These are phyloP conservation scores for Delphinapterus leucas DNA, from an alignment of 2,113 vertebrate species.

Conservation along the genomic window DNA sequence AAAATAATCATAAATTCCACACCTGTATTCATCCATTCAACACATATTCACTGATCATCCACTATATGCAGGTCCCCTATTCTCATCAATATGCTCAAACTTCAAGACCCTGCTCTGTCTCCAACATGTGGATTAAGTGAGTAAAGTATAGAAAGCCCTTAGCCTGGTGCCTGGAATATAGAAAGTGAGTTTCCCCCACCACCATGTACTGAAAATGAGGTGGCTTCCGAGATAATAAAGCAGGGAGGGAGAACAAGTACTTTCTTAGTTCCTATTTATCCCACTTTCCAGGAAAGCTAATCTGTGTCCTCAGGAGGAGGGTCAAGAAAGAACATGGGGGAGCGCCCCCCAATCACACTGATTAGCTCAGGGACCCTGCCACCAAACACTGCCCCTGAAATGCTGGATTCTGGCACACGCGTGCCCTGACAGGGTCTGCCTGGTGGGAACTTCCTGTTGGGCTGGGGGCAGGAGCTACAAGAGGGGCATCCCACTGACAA, in stretches of 20 bases:
- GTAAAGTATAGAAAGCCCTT: not conserved
- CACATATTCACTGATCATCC: not conserved
- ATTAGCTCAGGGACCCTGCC: not conserved
- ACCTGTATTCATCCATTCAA: not conserved
- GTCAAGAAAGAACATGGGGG: not conserved
- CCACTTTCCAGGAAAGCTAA: not conserved
- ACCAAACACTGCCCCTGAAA: not conserved
- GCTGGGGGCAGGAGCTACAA: not conserved
- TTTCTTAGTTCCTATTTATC: not conserved
- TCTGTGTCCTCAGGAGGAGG: not conserved
- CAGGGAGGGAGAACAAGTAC: not conserved
- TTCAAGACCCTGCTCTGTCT: not conserved
- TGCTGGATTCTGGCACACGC: not conserved
- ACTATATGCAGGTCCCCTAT: not conserved
- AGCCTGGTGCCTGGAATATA: not conserved
- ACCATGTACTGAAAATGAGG: not conserved
- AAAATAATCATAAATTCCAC: not conserved
- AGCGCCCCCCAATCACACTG: not conserved
- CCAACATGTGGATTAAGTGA: not conserved
- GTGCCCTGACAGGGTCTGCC: not conserved
- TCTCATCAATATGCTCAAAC: not conserved
- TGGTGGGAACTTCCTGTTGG: not conserved
- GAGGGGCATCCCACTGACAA: not conserved
- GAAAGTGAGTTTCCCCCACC: not conserved
- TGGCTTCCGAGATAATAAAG: not conserved